Base-by-base conservation (phyloP, 2,888 invertebrate genomes). In the Conomelus anceps region DNA sequence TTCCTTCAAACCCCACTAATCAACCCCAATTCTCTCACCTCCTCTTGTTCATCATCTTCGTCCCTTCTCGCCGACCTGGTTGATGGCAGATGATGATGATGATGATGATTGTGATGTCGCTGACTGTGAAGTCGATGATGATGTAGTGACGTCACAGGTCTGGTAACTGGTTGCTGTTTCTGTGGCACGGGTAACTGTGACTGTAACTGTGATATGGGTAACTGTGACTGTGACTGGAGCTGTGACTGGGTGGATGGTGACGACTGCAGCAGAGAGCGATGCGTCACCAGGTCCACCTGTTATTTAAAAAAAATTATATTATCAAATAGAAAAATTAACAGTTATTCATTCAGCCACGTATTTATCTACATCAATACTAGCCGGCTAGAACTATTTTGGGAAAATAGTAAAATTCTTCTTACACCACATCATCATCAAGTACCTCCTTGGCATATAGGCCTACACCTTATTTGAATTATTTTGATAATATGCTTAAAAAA, bases 261-360 rank as follows among this genome's bases (percentile, higher is more conserved):
- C 6, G 85, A 24, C 22, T 89, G 84, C n/a, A 89, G 29, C 22
- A 89, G 86, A 23, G 89, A 89, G 7, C 89, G 24, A 29, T 89
- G 89, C 91, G 96, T 96, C 90, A 97, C 96, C 90, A 96, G 95
- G 17, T 86, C 86, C 86, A 86, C 86, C 86, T 86, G n/a, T 22
- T 22, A 86, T 11, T 1, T 22, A 26, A 24, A 86, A 3, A 86
- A 23, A 22, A 86, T 85, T 22, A 1, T 9, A 34, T 34, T 34
- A 34, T n/a, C n/a, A n/a, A n/a, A n/a, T n/a, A n/a, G n/a, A n/a
- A n/a, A n/a, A n/a, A n/a, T n/a, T n/a, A n/a, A n/a, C n/a, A n/a
- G n/a, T n/a, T n/a, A n/a, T n/a, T n/a, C n/a, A n/a, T n/a, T n/a
- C n/a, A n/a, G n/a, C n/a, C n/a, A n/a, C n/a, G n/a, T n/a, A n/a